Evolutionary conservation across 2,797 vertebrate genomes (phyloP), one percentile per base, ranked within the genome.

Genomic region (Chaenodraco wilsoni): DNA sequence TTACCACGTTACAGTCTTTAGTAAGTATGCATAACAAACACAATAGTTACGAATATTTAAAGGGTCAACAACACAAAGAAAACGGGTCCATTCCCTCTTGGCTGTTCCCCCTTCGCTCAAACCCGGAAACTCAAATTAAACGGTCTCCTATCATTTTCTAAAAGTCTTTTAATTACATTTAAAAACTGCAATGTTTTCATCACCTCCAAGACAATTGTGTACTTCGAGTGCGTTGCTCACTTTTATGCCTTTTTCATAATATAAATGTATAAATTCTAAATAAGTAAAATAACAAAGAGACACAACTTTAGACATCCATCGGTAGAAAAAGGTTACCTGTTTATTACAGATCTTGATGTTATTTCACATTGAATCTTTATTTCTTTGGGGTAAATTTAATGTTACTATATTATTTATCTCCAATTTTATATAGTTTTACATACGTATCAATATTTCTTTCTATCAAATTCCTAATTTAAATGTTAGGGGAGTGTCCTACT

Each of bases 101-200:
- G 33, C 33, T 37, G 7, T 37, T 6, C 4, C 33, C 33, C 19
- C 76, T 65, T 21, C 56, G 14, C 21, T 78, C n/a, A 80, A 85
- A 91, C 87, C 88, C 88, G 91, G 92, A 93, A 93, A 80, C 76
- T 76, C 55, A 66, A 60, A 58, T 40, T 66, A 69, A 48, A 74
- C 41, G 0, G 15, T 44, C 23, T 45, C 10, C 9, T 8, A 41
- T 14, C 10, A 23, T 15, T 19, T 62, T 33, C 27, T 37, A 7
- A 16, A 23, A 15, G 7, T 14, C 1, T 23, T 64, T 19, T 31
- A 50, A 19, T 27, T 3, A 2, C 16, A 17, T 10, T 27, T 27
- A 27, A 27, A 27, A 27, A 27, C 33, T 33, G 31, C 54, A 56
- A 40, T n/a, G 54, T 17, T 37, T 57, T 57, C 17, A 57, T 57